Evolutionary conservation across 1,140 invertebrate genomes (phyloP).

Genomic region (Globodera rostochiensis): DNA sequence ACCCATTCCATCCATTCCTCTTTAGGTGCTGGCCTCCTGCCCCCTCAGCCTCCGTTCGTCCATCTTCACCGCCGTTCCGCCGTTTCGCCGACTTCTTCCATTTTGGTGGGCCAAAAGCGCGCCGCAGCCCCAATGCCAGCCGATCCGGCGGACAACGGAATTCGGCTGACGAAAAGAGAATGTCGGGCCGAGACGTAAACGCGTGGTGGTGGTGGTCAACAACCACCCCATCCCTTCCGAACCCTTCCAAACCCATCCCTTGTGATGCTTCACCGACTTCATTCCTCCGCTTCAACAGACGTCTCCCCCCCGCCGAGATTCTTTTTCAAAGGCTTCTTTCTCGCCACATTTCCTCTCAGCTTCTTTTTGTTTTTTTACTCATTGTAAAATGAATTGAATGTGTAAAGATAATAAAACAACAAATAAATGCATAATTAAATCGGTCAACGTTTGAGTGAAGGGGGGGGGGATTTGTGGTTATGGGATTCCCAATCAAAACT

Average conservation of each 20-base stretch:
- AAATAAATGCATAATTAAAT: no score
- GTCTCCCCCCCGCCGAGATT: no score
- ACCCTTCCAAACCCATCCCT: not conserved
- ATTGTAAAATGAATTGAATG: no score
- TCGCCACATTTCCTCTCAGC: not conserved
- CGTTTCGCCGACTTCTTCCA: not conserved
- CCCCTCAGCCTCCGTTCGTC: not conserved
- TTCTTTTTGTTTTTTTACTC: not conserved
- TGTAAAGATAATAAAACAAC: no score
- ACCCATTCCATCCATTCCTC: not conserved
- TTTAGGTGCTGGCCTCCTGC: not conserved
- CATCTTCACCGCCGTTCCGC: not conserved
- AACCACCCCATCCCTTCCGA: not conserved
- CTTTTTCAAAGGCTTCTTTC: not conserved
- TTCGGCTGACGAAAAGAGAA: slow-evolving; percentile 1
- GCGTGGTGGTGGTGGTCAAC: not conserved
- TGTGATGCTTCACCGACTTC: not conserved
- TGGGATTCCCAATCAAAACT: no score
- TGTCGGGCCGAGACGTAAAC: not conserved
- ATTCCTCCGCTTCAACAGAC: not conserved
- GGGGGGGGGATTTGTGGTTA: no score
- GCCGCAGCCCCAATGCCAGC: slow-evolving; percentile 1
- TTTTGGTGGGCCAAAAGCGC: not conserved
- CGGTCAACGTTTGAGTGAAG: no score
- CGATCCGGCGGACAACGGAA: not conserved